Base-by-base conservation (phyloP, 2,113 vertebrate genomes). In the Labeo rohita region DNA sequence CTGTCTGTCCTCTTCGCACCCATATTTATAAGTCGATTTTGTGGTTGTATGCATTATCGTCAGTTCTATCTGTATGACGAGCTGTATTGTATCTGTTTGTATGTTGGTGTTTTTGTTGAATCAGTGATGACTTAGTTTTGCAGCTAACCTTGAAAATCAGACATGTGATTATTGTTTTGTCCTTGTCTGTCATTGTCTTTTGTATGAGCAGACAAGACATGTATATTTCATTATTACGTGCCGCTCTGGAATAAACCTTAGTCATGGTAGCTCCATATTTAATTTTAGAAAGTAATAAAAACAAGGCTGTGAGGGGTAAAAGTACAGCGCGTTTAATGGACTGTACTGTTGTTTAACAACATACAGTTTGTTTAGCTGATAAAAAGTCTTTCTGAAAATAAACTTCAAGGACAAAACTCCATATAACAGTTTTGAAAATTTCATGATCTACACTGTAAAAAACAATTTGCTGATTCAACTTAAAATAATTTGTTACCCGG, bases 1-100 rank as follows among this genome's bases (percentile, higher is more conserved):
- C 34, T 54, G 39, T 43, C 39, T 10, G 39, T 80, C 43, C 21
- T 54, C 7, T 28, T 59, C 88, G 8, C 3, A 65, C 83, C 85
- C 83, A 86, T 73, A 89, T 15, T 88, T 65, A n/a, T 83, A 86
- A 66, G 21, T 63, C 74, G 68, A 2, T 36, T 54, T 77, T 54
- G 49, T 18, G 50, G 82, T 54, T 43, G 6, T 15, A 43, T 59
- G 56, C 15, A 3, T 52, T 84, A 65, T 72, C 23, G 4, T n/a
- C 39, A 80, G 18, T 28, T 63, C 2, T 52, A 66, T 70, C 43
- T 3, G 21, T 45, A 36, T 66, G 23, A 39, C 45, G 11, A 82
- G 68, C 47, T 49, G 52, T 52, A 28, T 45, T n/a, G 61, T 61
- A 50, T 83, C 18, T 68, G 59, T 68, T 11, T 61, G n/a, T 8